Evolutionary conservation across 1,140 invertebrate genomes (phyloP).

Genomic region (Bactericera cockerelli): DNA sequence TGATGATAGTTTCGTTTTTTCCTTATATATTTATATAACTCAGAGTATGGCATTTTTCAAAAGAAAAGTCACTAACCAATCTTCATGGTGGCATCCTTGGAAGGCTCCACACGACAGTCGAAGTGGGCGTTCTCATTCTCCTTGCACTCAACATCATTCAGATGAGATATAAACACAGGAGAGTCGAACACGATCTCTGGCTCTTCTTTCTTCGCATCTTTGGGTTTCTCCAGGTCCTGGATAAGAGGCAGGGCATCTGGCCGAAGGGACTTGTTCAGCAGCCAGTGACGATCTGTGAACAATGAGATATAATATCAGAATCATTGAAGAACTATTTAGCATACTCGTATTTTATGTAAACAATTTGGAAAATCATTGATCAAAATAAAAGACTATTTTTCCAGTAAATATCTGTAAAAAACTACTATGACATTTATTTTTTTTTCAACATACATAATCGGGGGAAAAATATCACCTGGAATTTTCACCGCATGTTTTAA

Average conservation of each 20-base stretch:
- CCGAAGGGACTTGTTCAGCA: slow-evolving; percentile 74
- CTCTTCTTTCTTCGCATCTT: slow-evolving; percentile 39
- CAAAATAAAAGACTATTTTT: background rate
- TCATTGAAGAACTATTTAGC: background rate
- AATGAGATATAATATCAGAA: background rate
- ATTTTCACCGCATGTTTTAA: no score
- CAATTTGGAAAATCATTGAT: background rate
- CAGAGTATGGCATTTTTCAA: no score
- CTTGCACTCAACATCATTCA: slow-evolving; percentile 76
- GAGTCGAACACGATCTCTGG: slow-evolving; percentile 64
- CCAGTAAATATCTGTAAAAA: no score
- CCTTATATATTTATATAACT: no score
- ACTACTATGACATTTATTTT: no score
- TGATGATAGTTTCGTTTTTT: no score
- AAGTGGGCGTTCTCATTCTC: slow-evolving; percentile 88
- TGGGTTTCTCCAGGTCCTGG: slow-evolving; percentile 67
- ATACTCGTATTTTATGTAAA: background rate
- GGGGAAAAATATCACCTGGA: no score
- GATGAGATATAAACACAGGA: slow-evolving; percentile 75
- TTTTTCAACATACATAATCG: no score
- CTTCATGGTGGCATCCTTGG: slow-evolving; percentile 84
- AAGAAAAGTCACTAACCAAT: slow-evolving; percentile 36
- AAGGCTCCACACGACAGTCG: slow-evolving; percentile 85
- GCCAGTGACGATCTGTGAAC: slow-evolving; percentile 53
- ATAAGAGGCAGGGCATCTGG: slow-evolving; percentile 80